phyloP scores from a whole-genome alignment of 1,140 invertebrate species.

The Brachionus manjavacas region DNA sequence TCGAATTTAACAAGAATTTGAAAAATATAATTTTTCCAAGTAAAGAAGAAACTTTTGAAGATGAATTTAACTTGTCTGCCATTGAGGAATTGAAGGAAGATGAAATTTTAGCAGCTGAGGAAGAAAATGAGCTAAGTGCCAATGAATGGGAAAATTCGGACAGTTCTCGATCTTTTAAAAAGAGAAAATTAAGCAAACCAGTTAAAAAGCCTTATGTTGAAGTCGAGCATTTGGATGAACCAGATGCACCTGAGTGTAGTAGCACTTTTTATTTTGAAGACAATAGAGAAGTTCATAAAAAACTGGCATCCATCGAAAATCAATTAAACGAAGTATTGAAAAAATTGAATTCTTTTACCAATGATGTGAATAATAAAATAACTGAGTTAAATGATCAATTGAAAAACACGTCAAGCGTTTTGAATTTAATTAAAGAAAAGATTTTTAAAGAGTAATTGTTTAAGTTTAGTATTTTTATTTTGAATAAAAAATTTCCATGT shows the following conservation, averaged over 20 bases:
- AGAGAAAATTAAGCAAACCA: conserved; percentile 15
- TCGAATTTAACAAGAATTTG: conserved; percentile 16
- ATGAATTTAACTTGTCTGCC: background rate
- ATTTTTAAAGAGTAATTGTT: background rate
- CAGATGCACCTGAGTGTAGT: background rate
- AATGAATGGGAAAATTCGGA: background rate
- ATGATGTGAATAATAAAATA: background rate
- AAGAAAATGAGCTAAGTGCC: background rate
- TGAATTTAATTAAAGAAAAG: background rate
- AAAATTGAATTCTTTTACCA: background rate
- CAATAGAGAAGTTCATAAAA: background rate
- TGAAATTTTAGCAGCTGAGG: background rate
- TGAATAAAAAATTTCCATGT: background rate
- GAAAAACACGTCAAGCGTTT: background rate
- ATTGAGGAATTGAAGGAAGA: background rate
- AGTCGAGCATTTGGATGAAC: background rate
- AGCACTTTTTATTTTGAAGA: background rate
- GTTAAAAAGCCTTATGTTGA: background rate
- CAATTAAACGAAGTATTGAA: background rate
- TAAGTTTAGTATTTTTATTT: background rate
- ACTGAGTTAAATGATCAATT: background rate
- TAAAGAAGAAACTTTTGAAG: background rate
- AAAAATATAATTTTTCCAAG: background rate
- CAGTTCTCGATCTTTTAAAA: background rate
- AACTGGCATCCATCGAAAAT: background rate